A percentile compares a stretch with the other conserved stretches of the same genome.
Conservation (phyloP, 1,140 invertebrate species). For the Venturia canescens region DNA sequence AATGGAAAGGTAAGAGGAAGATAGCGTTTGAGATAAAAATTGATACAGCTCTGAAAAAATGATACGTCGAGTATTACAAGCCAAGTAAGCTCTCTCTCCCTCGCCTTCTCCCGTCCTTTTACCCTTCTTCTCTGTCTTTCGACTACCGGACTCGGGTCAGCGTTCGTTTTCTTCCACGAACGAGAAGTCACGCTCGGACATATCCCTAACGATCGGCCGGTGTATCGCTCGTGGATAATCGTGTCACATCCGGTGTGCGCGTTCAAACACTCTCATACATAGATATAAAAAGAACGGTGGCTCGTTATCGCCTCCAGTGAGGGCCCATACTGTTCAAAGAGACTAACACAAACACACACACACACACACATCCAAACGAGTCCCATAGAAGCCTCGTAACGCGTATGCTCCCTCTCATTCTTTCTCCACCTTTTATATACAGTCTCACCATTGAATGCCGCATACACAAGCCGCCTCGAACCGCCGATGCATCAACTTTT, state of each 20-base stretch:
- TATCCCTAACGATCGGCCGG: constrained; percentile 46
- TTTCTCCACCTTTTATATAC: too few relatives aligned
- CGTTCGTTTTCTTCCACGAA: constrained; percentile 46
- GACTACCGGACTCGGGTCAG: constrained; percentile 32
- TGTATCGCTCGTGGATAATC: constrained; percentile 47
- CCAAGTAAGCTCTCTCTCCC: neutral
- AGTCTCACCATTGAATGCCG: constrained; percentile 20
- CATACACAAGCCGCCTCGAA: constrained; percentile 50
- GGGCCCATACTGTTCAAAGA: too few relatives aligned
- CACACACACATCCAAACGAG: neutral
- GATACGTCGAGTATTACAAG: constrained; percentile 34
- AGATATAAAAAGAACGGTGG: neutral
- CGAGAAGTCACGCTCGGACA: constrained; percentile 45
- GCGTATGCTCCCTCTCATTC: neutral
- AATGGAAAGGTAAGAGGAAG: constrained; percentile 4
- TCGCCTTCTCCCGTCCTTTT: neutral
- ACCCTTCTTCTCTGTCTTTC: neutral
- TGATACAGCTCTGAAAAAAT: constrained; percentile 34
- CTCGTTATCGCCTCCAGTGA: constrained; percentile 34
- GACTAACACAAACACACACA: neutral
- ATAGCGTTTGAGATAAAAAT: constrained; percentile 9
- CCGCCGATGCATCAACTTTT: constrained; percentile 61
- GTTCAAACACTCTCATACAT: neutral
- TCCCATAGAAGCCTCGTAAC: constrained; percentile 13
- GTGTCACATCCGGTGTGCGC: constrained; percentile 45